A percentile compares a stretch with the other conserved stretches of the same genome.
phyloP scores from a whole-genome alignment of 2,888 invertebrate genomes.

The Dynastes grantii region DNA sequence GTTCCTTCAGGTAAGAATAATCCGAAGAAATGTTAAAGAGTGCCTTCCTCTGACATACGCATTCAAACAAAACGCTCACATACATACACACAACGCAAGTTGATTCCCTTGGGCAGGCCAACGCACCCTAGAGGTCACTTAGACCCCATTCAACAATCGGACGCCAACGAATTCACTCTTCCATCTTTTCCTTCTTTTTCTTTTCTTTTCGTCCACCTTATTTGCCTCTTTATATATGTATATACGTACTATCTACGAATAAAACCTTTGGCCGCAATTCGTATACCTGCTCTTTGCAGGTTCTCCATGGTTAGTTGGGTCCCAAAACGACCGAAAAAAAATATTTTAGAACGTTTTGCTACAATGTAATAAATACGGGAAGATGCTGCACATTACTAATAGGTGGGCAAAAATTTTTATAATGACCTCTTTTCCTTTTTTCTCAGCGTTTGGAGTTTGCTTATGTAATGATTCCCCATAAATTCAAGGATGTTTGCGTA shows the following conservation, averaged over 20 bases:
- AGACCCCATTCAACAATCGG: constrained; percentile 56
- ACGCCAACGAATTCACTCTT: constrained; percentile 42
- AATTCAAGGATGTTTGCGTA: too few species aligned
- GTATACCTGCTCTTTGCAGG: constrained; percentile 16
- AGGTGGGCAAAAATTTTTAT: background rate
- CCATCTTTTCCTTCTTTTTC: background rate
- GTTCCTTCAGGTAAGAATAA: constrained; percentile 7
- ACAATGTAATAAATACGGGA: constrained; percentile 14
- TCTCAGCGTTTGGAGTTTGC: background rate
- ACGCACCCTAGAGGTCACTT: constrained; percentile 59
- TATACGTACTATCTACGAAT: background rate
- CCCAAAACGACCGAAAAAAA: background rate
- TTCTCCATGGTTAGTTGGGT: background rate
- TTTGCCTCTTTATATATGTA: constrained; percentile 12
- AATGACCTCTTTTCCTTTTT: background rate
- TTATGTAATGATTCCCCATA: background rate
- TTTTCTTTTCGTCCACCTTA: constrained; percentile 12
- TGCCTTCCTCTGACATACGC: constrained; percentile 18
- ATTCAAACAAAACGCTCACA: constrained; percentile 21
- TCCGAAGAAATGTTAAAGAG: constrained; percentile 19
- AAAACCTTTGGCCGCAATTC: background rate
- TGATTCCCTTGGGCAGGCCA: constrained; percentile 59
- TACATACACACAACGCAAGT: constrained; percentile 45
- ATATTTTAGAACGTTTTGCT: background rate
- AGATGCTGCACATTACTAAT: background rate